These are phyloP conservation scores for Paracanthobrama guichenoti DNA, from an alignment of 2,113 vertebrate species.

Conservation along the genomic window DNA sequence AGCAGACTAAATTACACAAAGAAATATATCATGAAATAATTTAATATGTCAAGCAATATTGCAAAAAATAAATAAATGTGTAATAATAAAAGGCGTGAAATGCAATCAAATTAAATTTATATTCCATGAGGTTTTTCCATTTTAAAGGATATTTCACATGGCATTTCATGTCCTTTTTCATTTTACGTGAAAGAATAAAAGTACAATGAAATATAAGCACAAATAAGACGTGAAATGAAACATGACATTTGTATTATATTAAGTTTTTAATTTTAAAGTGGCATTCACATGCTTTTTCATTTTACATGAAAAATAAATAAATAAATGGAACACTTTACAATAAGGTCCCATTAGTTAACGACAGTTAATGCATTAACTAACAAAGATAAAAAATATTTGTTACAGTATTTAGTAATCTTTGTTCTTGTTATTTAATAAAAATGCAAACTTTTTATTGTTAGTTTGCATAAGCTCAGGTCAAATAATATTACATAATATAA, in stretches of 20 bases:
- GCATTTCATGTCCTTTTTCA: neutral
- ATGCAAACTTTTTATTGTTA: too few species aligned
- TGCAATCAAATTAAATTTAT: too few species aligned
- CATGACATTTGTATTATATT: neutral
- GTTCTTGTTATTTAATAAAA: too few species aligned
- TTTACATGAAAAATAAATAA: neutral
- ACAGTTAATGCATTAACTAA: too few species aligned
- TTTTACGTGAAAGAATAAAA: neutral
- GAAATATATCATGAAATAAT: neutral
- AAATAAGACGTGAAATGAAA: neutral
- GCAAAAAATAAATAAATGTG: neutral
- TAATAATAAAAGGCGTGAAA: too few species aligned
- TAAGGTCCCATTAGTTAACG: too few species aligned
- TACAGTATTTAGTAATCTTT: too few species aligned
- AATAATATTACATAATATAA: too few species aligned
- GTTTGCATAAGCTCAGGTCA: too few species aligned
- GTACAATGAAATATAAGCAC: neutral
- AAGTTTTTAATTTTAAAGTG: too few species aligned
- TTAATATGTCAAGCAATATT: neutral
- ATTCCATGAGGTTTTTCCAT: neutral
- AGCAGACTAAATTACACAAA: neutral
- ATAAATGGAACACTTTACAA: too few species aligned
- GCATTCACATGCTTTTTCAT: neutral
- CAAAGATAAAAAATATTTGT: too few species aligned
- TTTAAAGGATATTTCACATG: neutral